phyloP scores from a whole-genome alignment of 2,888 invertebrate genomes.

The Zygaena filipendulae region DNA sequence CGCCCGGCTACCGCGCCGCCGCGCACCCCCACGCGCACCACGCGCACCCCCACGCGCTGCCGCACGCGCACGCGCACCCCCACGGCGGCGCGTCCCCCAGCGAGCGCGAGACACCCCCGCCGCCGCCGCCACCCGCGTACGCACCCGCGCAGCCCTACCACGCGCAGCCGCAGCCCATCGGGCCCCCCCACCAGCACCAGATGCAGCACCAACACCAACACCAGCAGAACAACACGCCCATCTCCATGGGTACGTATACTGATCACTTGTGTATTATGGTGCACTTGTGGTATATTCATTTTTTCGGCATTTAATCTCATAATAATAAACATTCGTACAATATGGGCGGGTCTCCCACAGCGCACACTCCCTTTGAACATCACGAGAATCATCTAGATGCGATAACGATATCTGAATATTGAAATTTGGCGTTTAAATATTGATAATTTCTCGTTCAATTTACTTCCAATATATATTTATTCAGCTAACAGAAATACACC shows the following conservation, averaged over 20 bases:
- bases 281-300: too few relatives aligned
- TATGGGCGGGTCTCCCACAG: conserved; percentile 10
- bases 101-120: conserved; percentile 19
- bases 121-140: conserved; percentile 21
- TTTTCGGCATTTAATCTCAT: too few relatives aligned
- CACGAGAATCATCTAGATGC: conserved; percentile 17
- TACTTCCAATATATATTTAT: too few relatives aligned
- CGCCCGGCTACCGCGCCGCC: conserved; percentile 87
- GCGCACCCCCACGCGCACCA: conserved; percentile 74
- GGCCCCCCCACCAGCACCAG: conserved; percentile 2
- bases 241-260: conserved; percentile 18
- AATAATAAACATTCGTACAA: conserved; percentile 12
- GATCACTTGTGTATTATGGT: neutral
- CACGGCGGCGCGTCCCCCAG: conserved; percentile 42
- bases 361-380: conserved; percentile 13
- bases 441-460: too few relatives aligned
- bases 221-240: conserved; percentile 21
- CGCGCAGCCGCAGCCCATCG: conserved; percentile 2
- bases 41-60: conserved; percentile 78
- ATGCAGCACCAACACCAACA: too few relatives aligned
- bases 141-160: conserved; percentile 8
- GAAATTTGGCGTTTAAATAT: too few relatives aligned
- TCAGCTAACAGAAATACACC: too few relatives aligned
- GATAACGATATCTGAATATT: too few relatives aligned
- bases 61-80: conserved; percentile 59